phyloP scores from a whole-genome alignment of 2,113 vertebrate species.

The Uria aalge region DNA sequence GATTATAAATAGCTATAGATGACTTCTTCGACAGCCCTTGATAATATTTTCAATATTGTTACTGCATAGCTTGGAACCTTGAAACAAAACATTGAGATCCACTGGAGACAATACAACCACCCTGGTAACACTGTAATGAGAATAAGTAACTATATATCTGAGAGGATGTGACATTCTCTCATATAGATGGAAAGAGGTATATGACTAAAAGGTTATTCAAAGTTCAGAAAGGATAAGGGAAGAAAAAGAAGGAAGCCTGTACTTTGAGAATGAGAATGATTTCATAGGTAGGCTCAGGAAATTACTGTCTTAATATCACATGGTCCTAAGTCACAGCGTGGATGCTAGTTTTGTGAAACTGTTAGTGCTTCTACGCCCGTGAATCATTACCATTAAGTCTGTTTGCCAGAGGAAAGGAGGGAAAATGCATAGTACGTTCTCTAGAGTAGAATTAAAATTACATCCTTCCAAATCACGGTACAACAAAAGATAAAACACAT shows the following conservation, averaged over 20 bases:
- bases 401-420: neutral
- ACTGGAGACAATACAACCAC: neutral
- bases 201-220: neutral
- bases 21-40: neutral
- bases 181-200: neutral
- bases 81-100: neutral
- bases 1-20: neutral
- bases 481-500: neutral
- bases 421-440: neutral
- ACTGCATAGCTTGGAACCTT: neutral
- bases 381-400: neutral
- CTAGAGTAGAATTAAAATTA: neutral
- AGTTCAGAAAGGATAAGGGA: neutral
- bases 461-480: neutral
- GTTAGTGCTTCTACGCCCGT: neutral
- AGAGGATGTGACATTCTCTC: neutral
- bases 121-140: neutral
- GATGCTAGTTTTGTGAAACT: neutral
- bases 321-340: neutral
- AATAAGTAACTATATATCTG: neutral
- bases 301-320: neutral
- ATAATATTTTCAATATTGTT: neutral
- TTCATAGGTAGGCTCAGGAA: constrained; percentile 2
- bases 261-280: neutral
- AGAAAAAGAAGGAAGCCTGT: neutral